phyloP scores from a whole-genome alignment of 1,140 invertebrate genomes.

The Steinernema khuongi region DNA sequence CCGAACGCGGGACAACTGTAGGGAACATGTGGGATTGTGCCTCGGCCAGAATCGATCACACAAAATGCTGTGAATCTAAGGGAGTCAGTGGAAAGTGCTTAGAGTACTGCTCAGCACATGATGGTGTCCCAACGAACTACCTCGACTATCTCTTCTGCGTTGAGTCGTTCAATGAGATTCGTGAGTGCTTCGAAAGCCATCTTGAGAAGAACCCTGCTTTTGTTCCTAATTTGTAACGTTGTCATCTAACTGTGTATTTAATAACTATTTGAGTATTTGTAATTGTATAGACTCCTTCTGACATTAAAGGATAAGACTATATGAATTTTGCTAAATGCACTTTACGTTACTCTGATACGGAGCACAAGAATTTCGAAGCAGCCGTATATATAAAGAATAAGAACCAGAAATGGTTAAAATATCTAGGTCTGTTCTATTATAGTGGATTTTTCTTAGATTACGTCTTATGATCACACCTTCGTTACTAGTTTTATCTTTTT shows the following conservation, averaged over 20 bases:
- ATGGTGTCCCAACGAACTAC: constrained; percentile 57
- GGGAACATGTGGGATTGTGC: constrained; percentile 58
- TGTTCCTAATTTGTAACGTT: background rate
- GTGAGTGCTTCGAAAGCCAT: constrained; percentile 54
- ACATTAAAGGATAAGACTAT: too few species aligned
- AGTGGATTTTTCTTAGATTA: too few species aligned
- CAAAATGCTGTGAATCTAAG: constrained; percentile 50
- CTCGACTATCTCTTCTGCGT: constrained; percentile 55
- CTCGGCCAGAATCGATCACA: constrained; percentile 54
- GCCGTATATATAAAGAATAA: too few species aligned
- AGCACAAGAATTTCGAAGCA: too few species aligned
- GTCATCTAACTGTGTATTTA: too few species aligned
- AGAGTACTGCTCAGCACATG: constrained; percentile 57
- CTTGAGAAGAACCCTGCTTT: constrained; percentile 33
- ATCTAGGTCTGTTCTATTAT: too few species aligned
- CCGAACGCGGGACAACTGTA: constrained; percentile 53
- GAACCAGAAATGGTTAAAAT: too few species aligned
- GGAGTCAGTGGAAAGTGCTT: constrained; percentile 55
- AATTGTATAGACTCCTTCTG: too few species aligned
- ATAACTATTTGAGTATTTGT: constrained; percentile 4
- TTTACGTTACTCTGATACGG: too few species aligned
- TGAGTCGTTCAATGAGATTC: constrained; percentile 55
- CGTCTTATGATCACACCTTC: too few species aligned
- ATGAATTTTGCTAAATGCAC: too few species aligned
- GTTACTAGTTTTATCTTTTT: too few species aligned